Conservation (phyloP, 2,113 vertebrate species). For the Epinephelus lanceolatus region DNA sequence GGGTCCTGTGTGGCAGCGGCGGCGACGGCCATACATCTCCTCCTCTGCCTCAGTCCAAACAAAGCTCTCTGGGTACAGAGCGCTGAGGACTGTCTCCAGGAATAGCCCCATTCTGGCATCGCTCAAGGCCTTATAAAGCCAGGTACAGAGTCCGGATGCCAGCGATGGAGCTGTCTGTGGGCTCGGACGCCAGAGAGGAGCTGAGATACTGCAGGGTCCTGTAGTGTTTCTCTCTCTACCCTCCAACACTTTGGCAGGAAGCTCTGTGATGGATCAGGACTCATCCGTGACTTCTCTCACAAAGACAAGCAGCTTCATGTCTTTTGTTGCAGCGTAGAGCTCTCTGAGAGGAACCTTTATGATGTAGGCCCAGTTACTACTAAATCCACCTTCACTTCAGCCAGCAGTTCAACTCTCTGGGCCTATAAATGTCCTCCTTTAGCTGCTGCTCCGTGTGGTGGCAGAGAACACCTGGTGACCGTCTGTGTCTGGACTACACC, state of each 20-base stretch:
- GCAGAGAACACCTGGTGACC: too few relatives aligned
- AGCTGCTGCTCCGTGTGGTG: neutral
- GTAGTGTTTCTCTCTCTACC: conserved; percentile 37
- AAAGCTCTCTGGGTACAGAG: conserved; percentile 63
- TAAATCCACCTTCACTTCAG: neutral
- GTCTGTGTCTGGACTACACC: neutral
- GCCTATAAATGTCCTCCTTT: neutral
- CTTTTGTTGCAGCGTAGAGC: neutral
- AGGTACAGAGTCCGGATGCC: conserved; percentile 69
- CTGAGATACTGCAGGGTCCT: conserved; percentile 64
- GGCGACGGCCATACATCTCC: conserved; percentile 38
- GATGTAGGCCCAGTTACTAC: neutral
- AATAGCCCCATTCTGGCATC: conserved; percentile 63
- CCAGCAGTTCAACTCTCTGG: neutral
- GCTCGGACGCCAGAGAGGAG: conserved; percentile 21
- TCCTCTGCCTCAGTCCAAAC: conserved; percentile 67
- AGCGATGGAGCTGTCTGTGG: conserved; percentile 53
- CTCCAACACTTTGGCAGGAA: conserved; percentile 61
- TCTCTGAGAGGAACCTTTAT: neutral
- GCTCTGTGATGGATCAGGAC: conserved; percentile 64
- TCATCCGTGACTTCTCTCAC: conserved; percentile 23
- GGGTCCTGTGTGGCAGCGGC: conserved; percentile 35
- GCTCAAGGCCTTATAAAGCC: conserved; percentile 79
- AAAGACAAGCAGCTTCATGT: neutral
- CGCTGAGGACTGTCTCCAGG: conserved; percentile 60